Conservation (phyloP, 2,113 vertebrate species). For the Falco punctatus region DNA sequence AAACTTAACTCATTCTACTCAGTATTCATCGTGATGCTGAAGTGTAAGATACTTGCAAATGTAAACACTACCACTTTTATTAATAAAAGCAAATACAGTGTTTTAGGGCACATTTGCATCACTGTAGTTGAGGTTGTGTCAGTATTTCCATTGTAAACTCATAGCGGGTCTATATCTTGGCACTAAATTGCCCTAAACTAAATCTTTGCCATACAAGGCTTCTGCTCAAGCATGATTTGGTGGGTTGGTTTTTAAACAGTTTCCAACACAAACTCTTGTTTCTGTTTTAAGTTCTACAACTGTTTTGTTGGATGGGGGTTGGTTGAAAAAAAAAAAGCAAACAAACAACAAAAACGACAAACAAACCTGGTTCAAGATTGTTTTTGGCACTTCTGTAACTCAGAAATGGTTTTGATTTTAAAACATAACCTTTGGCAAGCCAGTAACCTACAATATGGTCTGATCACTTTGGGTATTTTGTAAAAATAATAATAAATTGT, state of each 20-base stretch:
- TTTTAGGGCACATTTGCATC: conserved; percentile 70
- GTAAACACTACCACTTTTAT: conserved; percentile 72
- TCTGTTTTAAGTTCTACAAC: conserved; percentile 57
- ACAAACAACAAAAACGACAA: background rate
- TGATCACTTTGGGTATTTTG: conserved; percentile 73
- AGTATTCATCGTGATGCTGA: conserved; percentile 68
- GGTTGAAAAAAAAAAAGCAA: conserved; percentile 19
- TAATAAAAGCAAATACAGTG: conserved; percentile 72
- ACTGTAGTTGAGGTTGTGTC: conserved; percentile 63
- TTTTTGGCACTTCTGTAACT: conserved; percentile 70
- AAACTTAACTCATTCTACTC: conserved; percentile 53
- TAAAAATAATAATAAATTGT: conserved; percentile 74
- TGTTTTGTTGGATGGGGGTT: conserved; percentile 56
- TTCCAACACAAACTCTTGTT: conserved; percentile 53
- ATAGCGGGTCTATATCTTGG: conserved; percentile 59
- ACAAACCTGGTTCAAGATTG: conserved; percentile 53
- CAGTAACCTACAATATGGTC: conserved; percentile 66
- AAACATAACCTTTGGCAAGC: conserved; percentile 59
- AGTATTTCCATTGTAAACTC: conserved; percentile 64
- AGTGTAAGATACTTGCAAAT: conserved; percentile 68
- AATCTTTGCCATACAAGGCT: conserved; percentile 35
- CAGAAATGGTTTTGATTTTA: conserved; percentile 68
- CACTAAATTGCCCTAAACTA: conserved; percentile 47
- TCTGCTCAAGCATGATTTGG: conserved; percentile 32
- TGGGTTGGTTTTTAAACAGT: conserved; percentile 54